These are phyloP conservation scores for Laupala kohalensis DNA, from an alignment of 1,140 invertebrate genomes.

Conservation along the genomic window DNA sequence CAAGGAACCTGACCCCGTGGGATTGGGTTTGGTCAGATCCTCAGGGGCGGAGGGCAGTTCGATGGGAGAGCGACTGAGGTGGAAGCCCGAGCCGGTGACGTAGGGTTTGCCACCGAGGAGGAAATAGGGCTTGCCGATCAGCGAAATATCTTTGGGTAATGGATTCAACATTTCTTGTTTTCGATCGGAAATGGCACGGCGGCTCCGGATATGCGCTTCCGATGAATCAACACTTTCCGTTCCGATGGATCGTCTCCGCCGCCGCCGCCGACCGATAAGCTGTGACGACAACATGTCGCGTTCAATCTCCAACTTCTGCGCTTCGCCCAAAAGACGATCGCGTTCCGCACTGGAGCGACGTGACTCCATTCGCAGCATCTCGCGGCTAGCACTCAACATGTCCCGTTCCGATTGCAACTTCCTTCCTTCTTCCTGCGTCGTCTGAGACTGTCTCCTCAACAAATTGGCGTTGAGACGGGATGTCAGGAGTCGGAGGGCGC, in stretches of 20 bases:
- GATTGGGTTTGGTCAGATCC: too few species aligned
- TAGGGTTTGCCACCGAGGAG: too few species aligned
- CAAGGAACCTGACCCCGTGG: too few species aligned
- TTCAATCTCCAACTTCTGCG: not conserved
- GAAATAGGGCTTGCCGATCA: too few species aligned
- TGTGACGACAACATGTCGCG: not conserved
- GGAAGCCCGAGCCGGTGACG: too few species aligned
- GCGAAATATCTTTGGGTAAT: not conserved
- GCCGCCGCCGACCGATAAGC: not conserved
- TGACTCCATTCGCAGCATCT: not conserved
- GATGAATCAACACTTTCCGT: not conserved
- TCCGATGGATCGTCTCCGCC: not conserved
- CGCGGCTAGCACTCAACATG: not conserved
- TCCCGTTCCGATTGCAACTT: not conserved
- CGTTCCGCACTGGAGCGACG: not conserved
- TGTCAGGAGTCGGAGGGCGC: not conserved
- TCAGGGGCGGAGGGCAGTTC: too few species aligned
- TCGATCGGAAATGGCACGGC: not conserved
- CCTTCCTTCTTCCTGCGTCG: not conserved
- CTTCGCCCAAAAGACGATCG: not conserved
- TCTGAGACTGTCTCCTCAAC: not conserved
- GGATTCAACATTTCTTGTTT: not conserved
- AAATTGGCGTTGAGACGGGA: not conserved
- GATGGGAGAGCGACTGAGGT: too few species aligned
- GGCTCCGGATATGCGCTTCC: not conserved